These are phyloP conservation scores for Molossus alvarezi DNA, from an alignment of 2,797 vertebrate genomes.

Conservation along the genomic window DNA sequence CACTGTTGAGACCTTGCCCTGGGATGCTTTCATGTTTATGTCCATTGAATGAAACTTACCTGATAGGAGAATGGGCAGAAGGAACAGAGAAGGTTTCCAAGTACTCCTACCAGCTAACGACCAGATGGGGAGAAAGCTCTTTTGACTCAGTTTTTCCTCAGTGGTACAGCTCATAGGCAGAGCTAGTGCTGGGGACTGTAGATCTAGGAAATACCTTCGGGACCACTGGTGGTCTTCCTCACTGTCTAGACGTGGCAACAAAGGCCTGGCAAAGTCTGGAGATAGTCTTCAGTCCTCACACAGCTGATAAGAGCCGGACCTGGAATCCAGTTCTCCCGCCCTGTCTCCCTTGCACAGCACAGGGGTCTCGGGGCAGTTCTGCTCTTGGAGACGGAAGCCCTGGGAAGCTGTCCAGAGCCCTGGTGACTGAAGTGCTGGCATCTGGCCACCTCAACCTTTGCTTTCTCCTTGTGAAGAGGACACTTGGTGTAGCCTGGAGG, in stretches of 20 bases:
- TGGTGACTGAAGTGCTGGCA: not conserved
- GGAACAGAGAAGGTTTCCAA: not conserved
- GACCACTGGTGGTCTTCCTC: not conserved
- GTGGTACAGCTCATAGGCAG: not conserved
- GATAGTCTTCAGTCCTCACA: not conserved
- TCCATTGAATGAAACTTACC: not conserved
- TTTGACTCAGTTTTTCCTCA: not conserved
- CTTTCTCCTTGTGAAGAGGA: conserved; percentile 30
- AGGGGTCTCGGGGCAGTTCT: not conserved
- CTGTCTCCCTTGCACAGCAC: not conserved
- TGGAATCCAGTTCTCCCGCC: not conserved
- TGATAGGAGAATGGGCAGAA: not conserved
- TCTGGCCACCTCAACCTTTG: not conserved
- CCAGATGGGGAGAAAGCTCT: not conserved
- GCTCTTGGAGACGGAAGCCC: not conserved
- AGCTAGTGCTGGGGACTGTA: not conserved
- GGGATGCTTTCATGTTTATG: not conserved
- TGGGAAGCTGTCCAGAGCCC: not conserved
- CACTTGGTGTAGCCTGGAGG: not conserved
- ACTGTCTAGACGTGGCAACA: not conserved
- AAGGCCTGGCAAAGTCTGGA: not conserved
- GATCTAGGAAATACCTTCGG: not conserved
- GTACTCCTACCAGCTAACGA: not conserved
- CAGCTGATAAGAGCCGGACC: not conserved
- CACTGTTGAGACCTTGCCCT: not conserved